Percentiles rank a stretch among this genome's conserved stretches.
These are phyloP conservation scores for Neelides sp. DNA, from an alignment of 1,140 invertebrate genomes.

Conservation along the genomic window DNA sequence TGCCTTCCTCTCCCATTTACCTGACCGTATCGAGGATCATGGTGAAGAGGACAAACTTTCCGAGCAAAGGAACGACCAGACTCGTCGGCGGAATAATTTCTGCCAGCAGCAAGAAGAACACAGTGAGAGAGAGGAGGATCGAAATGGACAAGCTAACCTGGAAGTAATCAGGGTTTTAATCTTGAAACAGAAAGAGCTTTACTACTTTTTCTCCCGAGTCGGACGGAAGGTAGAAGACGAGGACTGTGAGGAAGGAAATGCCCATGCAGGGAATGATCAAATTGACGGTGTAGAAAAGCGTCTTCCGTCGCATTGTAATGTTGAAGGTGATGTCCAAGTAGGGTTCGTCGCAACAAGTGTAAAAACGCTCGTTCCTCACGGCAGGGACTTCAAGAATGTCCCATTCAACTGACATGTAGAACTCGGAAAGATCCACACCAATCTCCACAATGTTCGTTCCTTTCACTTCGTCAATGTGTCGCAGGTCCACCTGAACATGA, in stretches of 20 bases:
- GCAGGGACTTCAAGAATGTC: constrained; percentile 90
- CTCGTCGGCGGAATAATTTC: constrained; percentile 98
- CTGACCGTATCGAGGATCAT: constrained; percentile 98
- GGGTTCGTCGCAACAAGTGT: constrained; percentile 91
- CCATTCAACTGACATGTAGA: constrained; percentile 95
- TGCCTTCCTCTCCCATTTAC: too few species aligned
- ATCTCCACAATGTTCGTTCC: constrained; percentile 70
- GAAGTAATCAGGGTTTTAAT: constrained; percentile 21
- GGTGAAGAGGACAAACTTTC: constrained; percentile 98
- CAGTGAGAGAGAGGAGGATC: constrained; percentile 94
- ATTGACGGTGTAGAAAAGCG: constrained; percentile 94
- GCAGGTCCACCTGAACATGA: constrained; percentile 67
- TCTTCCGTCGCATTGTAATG: constrained; percentile 93
- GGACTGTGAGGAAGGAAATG: constrained; percentile 93
- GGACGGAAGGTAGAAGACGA: constrained; percentile 97
- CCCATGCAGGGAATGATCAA: constrained; percentile 95
- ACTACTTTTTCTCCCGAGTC: constrained; percentile 97
- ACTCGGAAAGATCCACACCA: constrained; percentile 84
- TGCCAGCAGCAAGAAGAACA: constrained; percentile 96
- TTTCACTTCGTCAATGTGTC: constrained; percentile 71
- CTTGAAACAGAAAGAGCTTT: background rate
- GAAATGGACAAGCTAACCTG: constrained; percentile 93
- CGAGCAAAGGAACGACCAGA: constrained; percentile 91
- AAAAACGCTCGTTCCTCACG: constrained; percentile 82
- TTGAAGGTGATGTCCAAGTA: constrained; percentile 98